Evolutionary conservation across 2,797 vertebrate genomes (phyloP).

Genomic region (Antrozous pallidus): DNA sequence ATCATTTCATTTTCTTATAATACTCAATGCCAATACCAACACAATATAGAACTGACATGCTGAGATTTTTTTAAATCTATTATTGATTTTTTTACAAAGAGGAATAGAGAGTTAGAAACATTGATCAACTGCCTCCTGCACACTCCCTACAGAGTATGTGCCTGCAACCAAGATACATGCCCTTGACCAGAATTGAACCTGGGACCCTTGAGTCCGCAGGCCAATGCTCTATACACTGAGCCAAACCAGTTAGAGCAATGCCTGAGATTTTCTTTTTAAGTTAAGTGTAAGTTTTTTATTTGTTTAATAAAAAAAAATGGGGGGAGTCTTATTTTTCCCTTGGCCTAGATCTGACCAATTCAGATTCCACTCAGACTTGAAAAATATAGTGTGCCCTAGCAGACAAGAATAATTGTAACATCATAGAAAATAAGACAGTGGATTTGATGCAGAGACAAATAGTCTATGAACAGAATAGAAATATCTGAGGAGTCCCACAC

Average conservation of each 20-base stretch:
- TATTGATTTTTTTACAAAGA: too few species aligned
- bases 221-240: too few species aligned
- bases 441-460: background rate
- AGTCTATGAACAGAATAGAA: background rate
- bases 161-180: too few species aligned
- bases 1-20: conserved; percentile 30
- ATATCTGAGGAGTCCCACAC: background rate
- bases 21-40: background rate
- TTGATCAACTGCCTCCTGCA: too few species aligned
- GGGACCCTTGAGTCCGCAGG: too few species aligned
- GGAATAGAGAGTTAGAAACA: too few species aligned
- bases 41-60: background rate
- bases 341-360: background rate
- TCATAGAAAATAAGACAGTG: background rate
- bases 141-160: too few species aligned
- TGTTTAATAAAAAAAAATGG: background rate
- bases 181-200: too few species aligned
- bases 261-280: too few species aligned
- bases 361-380: background rate
- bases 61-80: background rate
- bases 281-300: conserved; percentile 24
- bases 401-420: conserved; percentile 18
- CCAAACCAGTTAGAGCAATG: too few species aligned
- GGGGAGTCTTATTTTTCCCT: background rate
- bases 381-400: background rate